phyloP scores from a whole-genome alignment of 2,797 vertebrate species.

The Rhinoraja longicauda region DNA sequence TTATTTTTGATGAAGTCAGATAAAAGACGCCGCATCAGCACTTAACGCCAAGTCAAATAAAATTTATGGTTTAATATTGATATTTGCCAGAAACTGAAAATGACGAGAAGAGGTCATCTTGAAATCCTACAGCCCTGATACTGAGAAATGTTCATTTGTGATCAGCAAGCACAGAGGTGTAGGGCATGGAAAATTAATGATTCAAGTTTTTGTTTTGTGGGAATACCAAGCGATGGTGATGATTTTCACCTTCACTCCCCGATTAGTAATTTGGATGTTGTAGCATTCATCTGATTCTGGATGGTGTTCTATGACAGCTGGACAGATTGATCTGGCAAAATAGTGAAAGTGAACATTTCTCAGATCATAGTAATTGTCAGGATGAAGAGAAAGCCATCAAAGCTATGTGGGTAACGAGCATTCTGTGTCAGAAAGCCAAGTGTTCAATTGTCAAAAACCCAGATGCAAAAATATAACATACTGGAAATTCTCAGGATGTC shows the following conservation, averaged over 20 bases:
- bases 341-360: background rate
- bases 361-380: background rate
- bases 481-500: too few species aligned
- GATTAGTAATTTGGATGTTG: background rate
- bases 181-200: background rate
- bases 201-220: background rate
- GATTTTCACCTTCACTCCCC: background rate
- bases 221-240: background rate
- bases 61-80: background rate
- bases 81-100: background rate
- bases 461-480: background rate
- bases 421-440: background rate
- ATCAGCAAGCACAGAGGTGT: background rate
- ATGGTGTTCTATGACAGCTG: background rate
- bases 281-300: background rate
- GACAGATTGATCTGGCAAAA: background rate
- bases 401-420: background rate
- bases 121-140: background rate
- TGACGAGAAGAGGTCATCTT: background rate
- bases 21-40: background rate
- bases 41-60: background rate
- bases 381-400: background rate
- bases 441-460: background rate
- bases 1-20: constrained; percentile 1
- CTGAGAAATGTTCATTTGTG: background rate